Base-by-base conservation (phyloP, 2,113 vertebrate genomes). In the Condylura cristata region DNA sequence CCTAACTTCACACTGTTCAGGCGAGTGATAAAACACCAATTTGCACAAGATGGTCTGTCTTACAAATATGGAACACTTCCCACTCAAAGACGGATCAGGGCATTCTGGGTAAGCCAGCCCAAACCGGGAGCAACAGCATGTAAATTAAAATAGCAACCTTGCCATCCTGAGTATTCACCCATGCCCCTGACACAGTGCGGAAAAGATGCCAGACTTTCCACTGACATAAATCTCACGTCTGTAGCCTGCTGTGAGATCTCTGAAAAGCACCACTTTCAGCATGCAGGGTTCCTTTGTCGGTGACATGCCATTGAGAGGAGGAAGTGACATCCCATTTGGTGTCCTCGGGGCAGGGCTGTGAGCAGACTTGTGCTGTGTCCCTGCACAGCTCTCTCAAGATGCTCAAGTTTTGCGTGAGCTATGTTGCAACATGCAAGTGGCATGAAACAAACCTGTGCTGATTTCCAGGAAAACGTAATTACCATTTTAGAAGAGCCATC, bases 321-420 rank as follows among this genome's bases (percentile, higher is more conserved):
- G n/a, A 97, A 97, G 93, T 72, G 93, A 96, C 95, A 93, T 84
- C 82, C 48, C 96, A 95, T 96, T 93, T 97, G 91, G 79, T 92
- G 79, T 96, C 76, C 72, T 94, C 96, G 76, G 89, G 96, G 95
- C 88, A 97, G 95, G 78, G 78, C 86, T 41, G 87, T 84, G 94
- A 97, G 94, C 2, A 80, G 94, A 95, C 89, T 90, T 91, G 56
- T 91, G 80, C 96, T 70, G 68, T 82, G 84, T 90, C 88, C 92
- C 90, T 92, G 53, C 53, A 86, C 70, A 0, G 10, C 89, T 75
- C 91, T 95, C 93, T 72, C 85, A 91, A 96, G 83, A 0, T 0
- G 94, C 95, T 95, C 76, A 78, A 60, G 94, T 85, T 90, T 78
- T 65, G 74, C 92, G 37, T 86, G 96, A 86, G 92, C 90, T 92